Percentiles rank a stretch among this genome's conserved stretches.
Evolutionary conservation across 2,888 invertebrate species (phyloP).

Genomic region (Branchellion lobata): DNA sequence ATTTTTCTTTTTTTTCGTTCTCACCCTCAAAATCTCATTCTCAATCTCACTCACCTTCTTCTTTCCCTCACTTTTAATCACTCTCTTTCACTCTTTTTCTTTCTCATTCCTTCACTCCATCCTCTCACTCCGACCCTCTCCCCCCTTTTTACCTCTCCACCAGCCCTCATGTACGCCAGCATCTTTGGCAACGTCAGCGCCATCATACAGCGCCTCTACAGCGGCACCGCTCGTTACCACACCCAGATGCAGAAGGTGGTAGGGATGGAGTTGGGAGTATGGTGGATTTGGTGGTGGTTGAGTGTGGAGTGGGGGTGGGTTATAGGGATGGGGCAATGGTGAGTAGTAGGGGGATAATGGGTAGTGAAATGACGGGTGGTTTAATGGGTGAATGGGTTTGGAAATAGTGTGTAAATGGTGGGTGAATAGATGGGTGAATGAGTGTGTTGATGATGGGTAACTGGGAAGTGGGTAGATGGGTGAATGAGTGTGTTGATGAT

Average conservation of each 20-base stretch:
- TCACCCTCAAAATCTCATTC: no score
- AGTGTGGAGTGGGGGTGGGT: neutral
- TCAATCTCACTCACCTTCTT: neutral
- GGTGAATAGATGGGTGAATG: slow-evolving; percentile 84
- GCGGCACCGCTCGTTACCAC: slow-evolving; percentile 95
- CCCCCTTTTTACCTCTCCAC: slow-evolving; percentile 56
- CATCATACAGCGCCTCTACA: slow-evolving; percentile 94
- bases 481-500: slow-evolving; percentile 98
- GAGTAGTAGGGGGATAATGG: neutral
- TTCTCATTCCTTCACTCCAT: no score
- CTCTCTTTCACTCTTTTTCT: no score
- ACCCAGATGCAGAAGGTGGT: slow-evolving; percentile 92
- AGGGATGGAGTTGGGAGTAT: no score
- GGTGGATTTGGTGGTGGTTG: no score
- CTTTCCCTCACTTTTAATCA: neutral
- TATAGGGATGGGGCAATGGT: neutral
- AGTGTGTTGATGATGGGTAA: slow-evolving; percentile 99
- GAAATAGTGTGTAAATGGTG: no score
- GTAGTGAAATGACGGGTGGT: neutral
- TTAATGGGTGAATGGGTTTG: no score
- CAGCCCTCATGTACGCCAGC: slow-evolving; percentile 98
- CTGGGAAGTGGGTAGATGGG: slow-evolving; percentile 99
- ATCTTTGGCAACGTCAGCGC: slow-evolving; percentile 99
- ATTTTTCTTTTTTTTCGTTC: no score
- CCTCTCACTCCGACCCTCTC: neutral